These are phyloP conservation scores for Mythimna albipuncta DNA, from an alignment of 2,888 invertebrate species.

Conservation along the genomic window DNA sequence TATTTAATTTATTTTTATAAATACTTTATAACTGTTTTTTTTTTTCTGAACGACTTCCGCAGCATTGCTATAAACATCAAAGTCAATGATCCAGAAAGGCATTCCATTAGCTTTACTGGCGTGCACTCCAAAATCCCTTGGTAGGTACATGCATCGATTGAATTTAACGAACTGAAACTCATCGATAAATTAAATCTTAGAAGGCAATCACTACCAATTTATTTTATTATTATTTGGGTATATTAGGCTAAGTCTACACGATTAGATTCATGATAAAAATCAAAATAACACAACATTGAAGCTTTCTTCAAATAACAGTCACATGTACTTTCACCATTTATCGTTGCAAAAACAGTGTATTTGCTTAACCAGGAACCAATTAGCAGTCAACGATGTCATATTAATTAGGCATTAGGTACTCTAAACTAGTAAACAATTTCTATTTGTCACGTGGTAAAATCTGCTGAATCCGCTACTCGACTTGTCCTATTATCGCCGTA, in stretches of 20 bases:
- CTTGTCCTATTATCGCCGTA: conserved; percentile 5
- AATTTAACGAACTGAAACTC: conserved; percentile 28
- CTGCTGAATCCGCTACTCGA: conserved; percentile 9
- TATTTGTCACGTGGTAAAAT: conserved; percentile 29
- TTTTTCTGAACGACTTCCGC: conserved; percentile 54
- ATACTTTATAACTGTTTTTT: conserved; percentile 34
- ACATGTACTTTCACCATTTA: conserved; percentile 15
- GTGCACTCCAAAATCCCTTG: conserved; percentile 13
- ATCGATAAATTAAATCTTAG: conserved; percentile 10
- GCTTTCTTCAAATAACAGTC: not conserved
- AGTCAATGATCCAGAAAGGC: conserved; percentile 38
- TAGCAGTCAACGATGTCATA: conserved; percentile 16
- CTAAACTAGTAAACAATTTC: conserved; percentile 41
- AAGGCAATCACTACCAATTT: not conserved
- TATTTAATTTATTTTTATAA: conserved; percentile 41
- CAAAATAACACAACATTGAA: not conserved
- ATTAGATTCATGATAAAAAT: not conserved
- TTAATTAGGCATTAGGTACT: conserved; percentile 21
- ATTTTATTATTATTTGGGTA: conserved; percentile 2
- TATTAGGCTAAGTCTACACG: not conserved
- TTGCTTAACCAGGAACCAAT: conserved; percentile 34
- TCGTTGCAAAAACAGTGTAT: conserved; percentile 19
- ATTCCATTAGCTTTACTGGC: conserved; percentile 14
- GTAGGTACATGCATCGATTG: not conserved
- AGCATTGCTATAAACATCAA: conserved; percentile 37